Percentiles rank a stretch among this genome's conserved stretches.
Conservation (phyloP, 2,797 vertebrate species). For the Phyllotis vaccarum region DNA sequence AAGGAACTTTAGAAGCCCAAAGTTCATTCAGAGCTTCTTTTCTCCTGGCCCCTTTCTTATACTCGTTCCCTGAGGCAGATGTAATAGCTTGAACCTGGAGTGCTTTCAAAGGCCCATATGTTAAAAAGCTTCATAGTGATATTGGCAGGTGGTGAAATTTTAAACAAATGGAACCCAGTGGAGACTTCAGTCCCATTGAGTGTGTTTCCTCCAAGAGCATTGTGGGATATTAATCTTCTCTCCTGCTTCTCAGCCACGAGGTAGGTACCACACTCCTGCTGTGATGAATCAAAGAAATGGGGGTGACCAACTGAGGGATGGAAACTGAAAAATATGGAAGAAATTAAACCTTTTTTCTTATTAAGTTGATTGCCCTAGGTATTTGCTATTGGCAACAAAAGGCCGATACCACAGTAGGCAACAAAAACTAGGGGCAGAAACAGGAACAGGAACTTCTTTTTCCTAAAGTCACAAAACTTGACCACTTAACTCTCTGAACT, state of each 20-base stretch:
- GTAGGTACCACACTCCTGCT: not conserved
- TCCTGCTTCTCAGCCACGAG: not conserved
- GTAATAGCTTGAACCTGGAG: not conserved
- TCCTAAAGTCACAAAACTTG: not conserved
- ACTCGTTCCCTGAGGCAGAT: not conserved
- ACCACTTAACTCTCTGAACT: not conserved
- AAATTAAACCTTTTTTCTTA: not conserved
- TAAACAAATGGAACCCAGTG: not conserved
- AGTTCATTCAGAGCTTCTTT: not conserved
- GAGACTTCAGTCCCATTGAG: not conserved
- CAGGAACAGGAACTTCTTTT: not conserved
- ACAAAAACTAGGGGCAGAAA: not conserved
- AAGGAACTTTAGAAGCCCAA: not conserved
- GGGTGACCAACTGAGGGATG: too few species aligned
- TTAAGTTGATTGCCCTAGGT: not conserved
- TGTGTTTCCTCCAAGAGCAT: too few species aligned
- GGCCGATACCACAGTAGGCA: not conserved
- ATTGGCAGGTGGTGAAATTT: not conserved
- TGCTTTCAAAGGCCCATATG: not conserved
- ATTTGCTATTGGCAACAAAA: not conserved
- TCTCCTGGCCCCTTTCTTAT: not conserved
- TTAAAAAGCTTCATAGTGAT: not conserved
- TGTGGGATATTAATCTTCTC: not conserved
- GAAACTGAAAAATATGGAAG: not conserved
- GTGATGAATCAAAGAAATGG: not conserved